Base-by-base conservation (phyloP, 92 coral and sea anemone species). In the Palythoa caribaeorum region DNA sequence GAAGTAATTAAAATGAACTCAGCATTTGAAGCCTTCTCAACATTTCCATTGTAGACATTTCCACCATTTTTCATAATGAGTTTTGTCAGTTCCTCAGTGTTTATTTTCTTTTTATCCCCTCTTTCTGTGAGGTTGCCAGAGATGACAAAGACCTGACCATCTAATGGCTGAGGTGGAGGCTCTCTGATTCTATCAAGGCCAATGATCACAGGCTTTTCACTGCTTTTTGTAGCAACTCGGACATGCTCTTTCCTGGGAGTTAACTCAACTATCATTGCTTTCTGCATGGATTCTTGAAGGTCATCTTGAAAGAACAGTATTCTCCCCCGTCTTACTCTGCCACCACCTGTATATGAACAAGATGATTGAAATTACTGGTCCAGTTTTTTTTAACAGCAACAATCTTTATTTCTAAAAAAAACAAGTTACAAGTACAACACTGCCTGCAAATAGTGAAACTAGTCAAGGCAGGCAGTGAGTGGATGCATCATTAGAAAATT, bases 81-180 rank as follows among this genome's bases (percentile, higher is more conserved):
- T 38, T 36, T 81, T 57, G 86, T 81, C 51, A 62, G 48, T 21
- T 81, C 51, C 48, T 63, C 35, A 14, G 86, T 81, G 52, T 81
- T 81, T 39, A 81, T 36, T 69, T 81, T 80, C 85, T 80, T 81
- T 69, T 81, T 81, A 2, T 81, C 86, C 17, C 86, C 86, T 63
- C 78, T 54, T 36, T 81, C 86, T 35, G 86, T 6, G 37, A 81
- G 36, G 73, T 81, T 81, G 14, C 73, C 86, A 19, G 85, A 80
- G 59, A 81, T 81, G 40, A 81, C 86, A 55, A 81, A 81, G 17
- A 81, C 86, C 73, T 1, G n/a, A 21, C 86, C 86, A 81, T 81
- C 87, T 14, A 83, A 44, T 14, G 87, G 78, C 78, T 65, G 87
- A 37, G 87, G 74, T 57, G 87, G 87, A 28, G 74, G 51, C 87